Conservation (phyloP, 2,113 vertebrate genomes). For the Smithornis capensis region DNA sequence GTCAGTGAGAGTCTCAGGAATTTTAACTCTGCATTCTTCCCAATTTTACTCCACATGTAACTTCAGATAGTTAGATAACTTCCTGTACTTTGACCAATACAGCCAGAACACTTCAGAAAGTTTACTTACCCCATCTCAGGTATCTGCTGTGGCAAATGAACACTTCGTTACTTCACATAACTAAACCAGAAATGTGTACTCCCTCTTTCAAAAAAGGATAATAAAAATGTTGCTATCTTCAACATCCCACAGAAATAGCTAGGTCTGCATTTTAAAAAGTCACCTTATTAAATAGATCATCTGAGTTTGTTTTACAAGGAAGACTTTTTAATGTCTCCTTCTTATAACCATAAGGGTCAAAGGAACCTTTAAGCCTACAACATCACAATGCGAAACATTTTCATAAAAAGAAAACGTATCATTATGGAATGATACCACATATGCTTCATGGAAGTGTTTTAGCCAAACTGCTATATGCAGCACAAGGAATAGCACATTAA, state of each 20-base stretch:
- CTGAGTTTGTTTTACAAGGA: not conserved
- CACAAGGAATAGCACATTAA: not conserved
- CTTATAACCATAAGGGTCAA: not conserved
- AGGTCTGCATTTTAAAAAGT: not conserved
- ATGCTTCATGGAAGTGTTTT: not conserved
- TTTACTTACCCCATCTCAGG: conserved; percentile 19
- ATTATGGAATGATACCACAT: not conserved
- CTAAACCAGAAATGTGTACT: not conserved
- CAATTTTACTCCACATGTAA: not conserved
- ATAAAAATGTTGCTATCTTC: not conserved
- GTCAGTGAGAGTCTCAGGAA: not conserved
- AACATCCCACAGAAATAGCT: not conserved
- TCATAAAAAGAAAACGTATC: not conserved
- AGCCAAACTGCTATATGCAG: conserved; percentile 23
- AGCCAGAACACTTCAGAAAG: not conserved
- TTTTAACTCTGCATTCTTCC: not conserved
- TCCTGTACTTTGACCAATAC: not conserved
- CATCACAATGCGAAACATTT: not conserved
- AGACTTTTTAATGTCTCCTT: not conserved
- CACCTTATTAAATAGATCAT: not conserved
- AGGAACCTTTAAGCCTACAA: not conserved
- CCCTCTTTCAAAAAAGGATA: not conserved
- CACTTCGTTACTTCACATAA: not conserved
- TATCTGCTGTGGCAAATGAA: not conserved
- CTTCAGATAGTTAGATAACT: not conserved